These are phyloP conservation scores for Ephydatia muelleri DNA, from an alignment of 37 sponge, comb jelly and placozoan genomes.

Conservation along the genomic window DNA sequence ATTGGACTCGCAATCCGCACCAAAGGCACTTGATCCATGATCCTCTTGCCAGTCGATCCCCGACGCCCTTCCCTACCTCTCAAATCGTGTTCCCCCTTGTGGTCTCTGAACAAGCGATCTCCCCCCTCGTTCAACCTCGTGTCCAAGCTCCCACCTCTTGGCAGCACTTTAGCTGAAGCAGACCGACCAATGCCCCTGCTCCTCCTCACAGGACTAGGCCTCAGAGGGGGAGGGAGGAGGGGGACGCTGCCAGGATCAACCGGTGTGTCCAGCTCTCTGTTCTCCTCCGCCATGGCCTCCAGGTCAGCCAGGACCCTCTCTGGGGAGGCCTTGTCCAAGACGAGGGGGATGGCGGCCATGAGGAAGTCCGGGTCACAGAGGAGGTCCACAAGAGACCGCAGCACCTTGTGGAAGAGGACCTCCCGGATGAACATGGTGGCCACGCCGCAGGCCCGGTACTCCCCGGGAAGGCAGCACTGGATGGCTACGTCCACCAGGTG, in stretches of 20 bases:
- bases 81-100: no score
- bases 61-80: no score
- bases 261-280: conserved; percentile 30
- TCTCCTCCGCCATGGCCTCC: conserved; percentile 51
- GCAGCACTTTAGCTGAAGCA: neutral
- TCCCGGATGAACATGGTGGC: conserved; percentile 68
- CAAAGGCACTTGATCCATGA: no score
- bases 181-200: neutral
- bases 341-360: conserved; percentile 36
- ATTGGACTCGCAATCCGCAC: neutral
- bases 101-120: no score
- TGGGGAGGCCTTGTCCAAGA: conserved; percentile 53
- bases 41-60: no score
- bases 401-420: conserved; percentile 39
- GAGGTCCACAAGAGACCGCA: conserved; percentile 47
- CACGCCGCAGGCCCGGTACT: conserved; percentile 45
- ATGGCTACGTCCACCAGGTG: conserved; percentile 51
- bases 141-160: neutral
- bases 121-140: no score
- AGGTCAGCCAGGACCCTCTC: conserved; percentile 37
- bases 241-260: neutral
- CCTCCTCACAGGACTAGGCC: neutral
- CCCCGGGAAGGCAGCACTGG: conserved; percentile 43
- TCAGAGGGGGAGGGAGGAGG: neutral
- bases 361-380: conserved; percentile 74